Conservation (phyloP, 2,797 vertebrate species). For the Sarcoramphus papa region DNA sequence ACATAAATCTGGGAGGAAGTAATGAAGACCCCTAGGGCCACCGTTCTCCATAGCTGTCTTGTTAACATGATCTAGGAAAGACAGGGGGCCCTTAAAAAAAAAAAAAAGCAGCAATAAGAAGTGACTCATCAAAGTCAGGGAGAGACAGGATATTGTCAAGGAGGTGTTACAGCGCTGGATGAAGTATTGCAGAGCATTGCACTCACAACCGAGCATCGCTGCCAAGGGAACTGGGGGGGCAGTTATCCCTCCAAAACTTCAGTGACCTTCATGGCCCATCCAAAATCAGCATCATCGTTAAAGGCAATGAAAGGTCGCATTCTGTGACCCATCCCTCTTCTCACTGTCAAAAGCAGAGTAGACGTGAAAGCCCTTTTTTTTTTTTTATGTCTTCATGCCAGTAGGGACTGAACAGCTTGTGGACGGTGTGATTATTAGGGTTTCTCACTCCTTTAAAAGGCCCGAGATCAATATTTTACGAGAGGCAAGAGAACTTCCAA, state of each 20-base stretch:
- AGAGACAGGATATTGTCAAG: neutral
- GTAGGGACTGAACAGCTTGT: neutral
- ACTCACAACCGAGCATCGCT: neutral
- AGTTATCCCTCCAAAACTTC: neutral
- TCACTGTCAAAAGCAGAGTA: neutral
- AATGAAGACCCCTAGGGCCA: conserved; percentile 24
- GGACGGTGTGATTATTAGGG: neutral
- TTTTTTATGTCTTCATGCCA: neutral
- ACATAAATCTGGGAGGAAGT: neutral
- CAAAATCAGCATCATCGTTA: neutral
- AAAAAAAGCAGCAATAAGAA: neutral
- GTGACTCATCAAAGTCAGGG: neutral
- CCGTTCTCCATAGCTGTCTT: neutral
- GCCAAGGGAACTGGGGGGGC: neutral
- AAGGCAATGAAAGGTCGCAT: neutral
- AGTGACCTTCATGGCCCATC: neutral
- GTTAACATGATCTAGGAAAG: conserved; percentile 45
- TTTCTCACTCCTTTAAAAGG: neutral
- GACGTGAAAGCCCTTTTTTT: neutral
- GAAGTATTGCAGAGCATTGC: neutral
- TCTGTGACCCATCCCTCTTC: neutral
- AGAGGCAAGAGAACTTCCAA: neutral
- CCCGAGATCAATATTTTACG: neutral
- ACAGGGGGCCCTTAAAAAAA: neutral
- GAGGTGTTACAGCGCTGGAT: neutral